These are phyloP conservation scores for Drosophila diplacantha DNA, from an alignment of 2,888 invertebrate genomes.

Conservation along the genomic window DNA sequence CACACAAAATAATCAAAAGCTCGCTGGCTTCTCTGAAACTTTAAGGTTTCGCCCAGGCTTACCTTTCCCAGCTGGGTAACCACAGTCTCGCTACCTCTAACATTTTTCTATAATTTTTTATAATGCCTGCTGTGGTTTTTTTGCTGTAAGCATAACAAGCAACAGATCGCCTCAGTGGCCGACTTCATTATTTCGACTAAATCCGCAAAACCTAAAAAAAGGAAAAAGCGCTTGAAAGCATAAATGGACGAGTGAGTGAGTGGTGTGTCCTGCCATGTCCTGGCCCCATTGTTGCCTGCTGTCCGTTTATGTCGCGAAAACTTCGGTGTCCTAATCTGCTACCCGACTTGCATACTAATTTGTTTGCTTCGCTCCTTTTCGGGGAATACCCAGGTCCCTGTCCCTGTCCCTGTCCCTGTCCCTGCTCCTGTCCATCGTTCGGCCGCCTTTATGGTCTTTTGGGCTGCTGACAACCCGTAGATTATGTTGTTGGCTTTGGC, in stretches of 20 bases:
- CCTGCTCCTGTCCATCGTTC: slow-evolving; percentile 27
- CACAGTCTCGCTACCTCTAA: background rate
- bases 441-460: slow-evolving; percentile 56
- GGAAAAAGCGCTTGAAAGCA: slow-evolving; percentile 27
- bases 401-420: slow-evolving; percentile 22
- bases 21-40: background rate
- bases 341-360: slow-evolving; percentile 72
- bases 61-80: background rate
- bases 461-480: slow-evolving; percentile 70
- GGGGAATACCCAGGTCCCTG: slow-evolving; percentile 20
- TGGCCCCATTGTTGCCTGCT: slow-evolving; percentile 22
- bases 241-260: slow-evolving; percentile 16
- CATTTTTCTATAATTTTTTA: slow-evolving; percentile 13
- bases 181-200: slow-evolving; percentile 62
- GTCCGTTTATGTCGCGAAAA: slow-evolving; percentile 71
- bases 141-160: slow-evolving; percentile 36
- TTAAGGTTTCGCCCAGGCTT: background rate
- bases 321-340: slow-evolving; percentile 73
- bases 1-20: too few species aligned
- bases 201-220: slow-evolving; percentile 26
- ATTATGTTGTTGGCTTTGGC: slow-evolving; percentile 71
- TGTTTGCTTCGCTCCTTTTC: slow-evolving; percentile 54
- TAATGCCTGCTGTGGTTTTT: slow-evolving; percentile 20
- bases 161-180: slow-evolving; percentile 57
- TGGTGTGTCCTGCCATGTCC: slow-evolving; percentile 14